A percentile compares a stretch with the other conserved stretches of the same genome.
phyloP scores from a whole-genome alignment of 2,888 invertebrate species.

The Oithona nana region DNA sequence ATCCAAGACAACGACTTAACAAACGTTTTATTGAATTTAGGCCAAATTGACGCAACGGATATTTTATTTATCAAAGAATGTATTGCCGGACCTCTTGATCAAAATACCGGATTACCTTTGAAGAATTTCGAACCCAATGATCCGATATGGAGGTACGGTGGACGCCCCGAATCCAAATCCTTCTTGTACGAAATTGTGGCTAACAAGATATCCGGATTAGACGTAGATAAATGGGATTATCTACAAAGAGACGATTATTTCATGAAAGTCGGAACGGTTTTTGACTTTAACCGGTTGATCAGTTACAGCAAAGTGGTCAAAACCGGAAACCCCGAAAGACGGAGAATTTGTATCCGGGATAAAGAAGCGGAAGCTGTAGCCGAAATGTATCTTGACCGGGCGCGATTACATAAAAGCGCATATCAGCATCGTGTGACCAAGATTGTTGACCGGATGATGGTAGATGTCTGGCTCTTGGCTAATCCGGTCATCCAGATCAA shows the following conservation, averaged over 20 bases:
- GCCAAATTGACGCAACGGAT: constrained; percentile 26
- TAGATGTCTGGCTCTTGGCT: constrained; percentile 21
- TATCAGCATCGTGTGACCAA: constrained; percentile 33
- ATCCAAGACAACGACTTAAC: constrained; percentile 27
- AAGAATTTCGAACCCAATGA: neutral
- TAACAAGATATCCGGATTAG: constrained; percentile 30
- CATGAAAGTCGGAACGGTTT: constrained; percentile 31
- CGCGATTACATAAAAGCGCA: constrained; percentile 31
- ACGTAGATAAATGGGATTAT: constrained; percentile 50
- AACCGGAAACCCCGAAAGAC: constrained; percentile 14
- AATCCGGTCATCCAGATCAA: constrained; percentile 20
- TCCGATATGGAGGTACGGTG: constrained; percentile 18
- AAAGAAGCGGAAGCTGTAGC: constrained; percentile 32
- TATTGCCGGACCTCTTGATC: constrained; percentile 26
- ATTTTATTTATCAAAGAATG: constrained; percentile 32
- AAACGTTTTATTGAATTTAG: constrained; percentile 24
- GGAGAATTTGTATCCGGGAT: constrained; percentile 31
- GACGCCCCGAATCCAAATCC: constrained; percentile 27
- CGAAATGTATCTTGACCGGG: constrained; percentile 32
- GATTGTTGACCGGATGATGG: constrained; percentile 32
- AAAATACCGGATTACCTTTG: neutral
- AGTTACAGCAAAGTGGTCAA: constrained; percentile 19
- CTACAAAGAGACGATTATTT: constrained; percentile 37
- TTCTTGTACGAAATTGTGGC: constrained; percentile 34
- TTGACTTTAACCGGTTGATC: constrained; percentile 29